phyloP scores from a whole-genome alignment of 2,797 vertebrate species.

The Sternarchorhynchus goeldii region DNA sequence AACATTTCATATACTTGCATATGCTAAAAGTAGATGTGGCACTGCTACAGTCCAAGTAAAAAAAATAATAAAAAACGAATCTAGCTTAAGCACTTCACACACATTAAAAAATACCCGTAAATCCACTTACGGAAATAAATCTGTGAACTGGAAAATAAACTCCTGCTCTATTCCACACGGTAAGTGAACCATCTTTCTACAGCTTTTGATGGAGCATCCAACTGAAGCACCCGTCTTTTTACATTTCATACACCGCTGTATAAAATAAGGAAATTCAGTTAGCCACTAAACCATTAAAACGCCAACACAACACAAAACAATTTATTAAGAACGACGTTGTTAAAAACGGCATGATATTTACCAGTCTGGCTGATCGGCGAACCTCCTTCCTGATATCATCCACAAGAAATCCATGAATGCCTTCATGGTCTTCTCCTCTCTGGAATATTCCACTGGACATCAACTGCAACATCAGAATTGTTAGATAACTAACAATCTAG shows the following conservation, averaged over 20 bases:
- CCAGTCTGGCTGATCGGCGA: slow-evolving; percentile 84
- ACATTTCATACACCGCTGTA: slow-evolving; percentile 83
- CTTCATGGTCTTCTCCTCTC: slow-evolving; percentile 87
- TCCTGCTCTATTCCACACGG: slow-evolving; percentile 83
- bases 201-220: slow-evolving; percentile 84
- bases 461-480: slow-evolving; percentile 73
- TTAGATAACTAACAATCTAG: background rate
- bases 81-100: too few species aligned
- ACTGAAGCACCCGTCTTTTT: slow-evolving; percentile 88
- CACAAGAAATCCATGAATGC: slow-evolving; percentile 89
- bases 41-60: too few species aligned
- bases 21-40: too few species aligned
- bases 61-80: too few species aligned
- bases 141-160: slow-evolving; percentile 91
- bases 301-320: too few species aligned
- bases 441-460: slow-evolving; percentile 96
- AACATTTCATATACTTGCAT: too few species aligned
- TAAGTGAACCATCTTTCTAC: slow-evolving; percentile 87
- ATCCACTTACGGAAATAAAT: slow-evolving; percentile 83
- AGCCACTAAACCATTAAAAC: background rate
- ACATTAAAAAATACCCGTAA: slow-evolving; percentile 6
- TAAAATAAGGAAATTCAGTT: slow-evolving; percentile 40
- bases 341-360: slow-evolving; percentile 64
- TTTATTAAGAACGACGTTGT: too few species aligned
- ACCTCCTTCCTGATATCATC: slow-evolving; percentile 88